Base-by-base conservation (phyloP, 2,797 vertebrate species). In the Rhabdomys pumilio region DNA sequence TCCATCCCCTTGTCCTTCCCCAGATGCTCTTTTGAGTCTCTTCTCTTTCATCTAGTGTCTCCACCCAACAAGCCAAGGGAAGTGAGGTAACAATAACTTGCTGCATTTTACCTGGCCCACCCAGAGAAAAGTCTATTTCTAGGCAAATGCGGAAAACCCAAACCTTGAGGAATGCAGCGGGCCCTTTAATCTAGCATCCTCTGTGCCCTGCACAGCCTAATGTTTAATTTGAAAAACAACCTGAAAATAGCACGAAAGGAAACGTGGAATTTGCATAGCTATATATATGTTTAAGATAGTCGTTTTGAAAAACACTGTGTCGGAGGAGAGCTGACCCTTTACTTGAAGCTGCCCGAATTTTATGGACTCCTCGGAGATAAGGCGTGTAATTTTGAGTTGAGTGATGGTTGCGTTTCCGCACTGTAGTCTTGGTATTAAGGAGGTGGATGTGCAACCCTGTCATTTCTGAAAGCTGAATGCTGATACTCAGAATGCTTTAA, bases 171-270 rank as follows among this genome's bases (percentile, higher is more conserved):
- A 98, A 97, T 76, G 55, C 93, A 81, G 72, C 89, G 3, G 79
- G 97, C 98, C 97, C 98, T 99, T 98, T 99, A 98, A 99, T 98
- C 98, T 98, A 97, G 96, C 97, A 95, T 96, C 91, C 97, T 96
- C 93, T 97, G 90, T 67, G 69, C 75, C 73, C 96, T 98, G 92
- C 97, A 97, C 94, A 98, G 97, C 93, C 97, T 98, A 98, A 98
- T 98, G 97, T 97, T 98, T 98, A 98, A 98, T 98, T 97, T 97
- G 97, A 98, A 97, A 96, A 96, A 19, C 96, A 97, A 98, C 86
- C 98, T 98, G 97, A 98, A 99, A 98, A 98, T 98, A 99, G 98
- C 97, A 98, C 97, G 98, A 98, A 98, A 98, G 98, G 98, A 98
- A 98, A 97, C 82, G 82, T 97, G 98, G 97, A 97, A 98, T 98